These are phyloP conservation scores for Chydorus sphaericus DNA, from an alignment of 2,888 invertebrate species.

Conservation along the genomic window DNA sequence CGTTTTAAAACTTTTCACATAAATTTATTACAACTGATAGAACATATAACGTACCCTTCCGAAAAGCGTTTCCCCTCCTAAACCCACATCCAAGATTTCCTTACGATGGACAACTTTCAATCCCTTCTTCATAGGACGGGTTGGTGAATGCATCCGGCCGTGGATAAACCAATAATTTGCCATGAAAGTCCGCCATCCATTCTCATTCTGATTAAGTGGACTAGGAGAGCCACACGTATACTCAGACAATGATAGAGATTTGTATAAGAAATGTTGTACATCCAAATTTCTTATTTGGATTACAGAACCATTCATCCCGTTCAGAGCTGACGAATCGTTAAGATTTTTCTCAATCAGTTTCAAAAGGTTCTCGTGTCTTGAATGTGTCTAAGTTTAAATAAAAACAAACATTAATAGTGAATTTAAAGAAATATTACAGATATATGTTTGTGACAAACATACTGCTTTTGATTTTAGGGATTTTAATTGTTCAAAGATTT, in stretches of 20 bases:
- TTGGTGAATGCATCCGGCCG: slow-evolving; percentile 60
- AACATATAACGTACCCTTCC: slow-evolving; percentile 61
- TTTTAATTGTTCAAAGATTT: slow-evolving; percentile 66
- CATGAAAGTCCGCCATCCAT: slow-evolving; percentile 36
- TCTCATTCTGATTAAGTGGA: slow-evolving; percentile 47
- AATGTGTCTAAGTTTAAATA: slow-evolving; percentile 43
- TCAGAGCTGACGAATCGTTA: too few relatives aligned
- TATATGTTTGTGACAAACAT: slow-evolving; percentile 31
- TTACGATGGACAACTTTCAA: slow-evolving; percentile 77
- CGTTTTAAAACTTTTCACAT: not conserved
- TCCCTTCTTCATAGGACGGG: too few relatives aligned
- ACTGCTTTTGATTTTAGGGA: too few relatives aligned
- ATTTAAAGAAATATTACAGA: not conserved
- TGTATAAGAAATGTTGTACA: slow-evolving; percentile 86
- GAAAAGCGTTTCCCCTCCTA: slow-evolving; percentile 66
- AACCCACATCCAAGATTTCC: too few relatives aligned
- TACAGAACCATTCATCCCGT: slow-evolving; percentile 23
- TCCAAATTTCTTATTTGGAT: slow-evolving; percentile 57
- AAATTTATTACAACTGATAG: not conserved
- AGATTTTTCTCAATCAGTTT: slow-evolving; percentile 74
- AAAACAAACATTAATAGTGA: not conserved
- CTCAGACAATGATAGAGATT: slow-evolving; percentile 79
- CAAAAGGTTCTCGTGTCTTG: slow-evolving; percentile 53
- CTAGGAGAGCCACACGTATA: slow-evolving; percentile 64
- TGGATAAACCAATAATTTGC: slow-evolving; percentile 54